phyloP scores from a whole-genome alignment of 2,888 invertebrate genomes.

The Anodontia alba region DNA sequence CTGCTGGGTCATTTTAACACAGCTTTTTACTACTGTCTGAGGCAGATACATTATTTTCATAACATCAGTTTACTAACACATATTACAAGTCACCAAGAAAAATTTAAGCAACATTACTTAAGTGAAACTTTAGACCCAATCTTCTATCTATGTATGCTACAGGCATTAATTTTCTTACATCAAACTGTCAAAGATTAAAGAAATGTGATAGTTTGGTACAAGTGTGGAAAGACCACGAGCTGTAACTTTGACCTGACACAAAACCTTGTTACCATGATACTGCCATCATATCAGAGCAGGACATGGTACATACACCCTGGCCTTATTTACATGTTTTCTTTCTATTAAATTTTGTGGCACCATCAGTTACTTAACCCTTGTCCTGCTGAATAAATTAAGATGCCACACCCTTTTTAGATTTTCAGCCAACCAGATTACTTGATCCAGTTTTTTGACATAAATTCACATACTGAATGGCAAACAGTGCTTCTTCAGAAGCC shows the following conservation, averaged over 20 bases:
- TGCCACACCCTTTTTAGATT: no score
- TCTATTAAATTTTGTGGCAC: no score
- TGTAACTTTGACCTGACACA: neutral
- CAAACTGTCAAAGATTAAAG: slow-evolving; percentile 3
- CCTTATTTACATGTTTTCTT: neutral
- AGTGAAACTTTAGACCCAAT: neutral
- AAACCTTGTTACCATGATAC: neutral
- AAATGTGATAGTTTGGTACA: slow-evolving; percentile 5
- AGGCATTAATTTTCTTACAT: neutral
- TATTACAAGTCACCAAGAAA: neutral
- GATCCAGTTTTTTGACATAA: no score
- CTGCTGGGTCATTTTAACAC: neutral
- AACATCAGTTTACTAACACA: no score
- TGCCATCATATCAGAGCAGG: neutral
- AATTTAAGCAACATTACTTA: slow-evolving; percentile 8
- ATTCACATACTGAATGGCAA: no score
- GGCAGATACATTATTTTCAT: no score
- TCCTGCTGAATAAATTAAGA: no score
- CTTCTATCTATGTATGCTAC: neutral
- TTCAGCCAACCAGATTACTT: no score
- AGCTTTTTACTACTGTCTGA: no score
- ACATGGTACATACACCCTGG: neutral
- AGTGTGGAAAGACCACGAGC: neutral
- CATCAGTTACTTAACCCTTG: no score
- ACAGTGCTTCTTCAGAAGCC: no score